Evolutionary conservation across 2,113 vertebrate species (phyloP).

Genomic region (Panthera leo): DNA sequence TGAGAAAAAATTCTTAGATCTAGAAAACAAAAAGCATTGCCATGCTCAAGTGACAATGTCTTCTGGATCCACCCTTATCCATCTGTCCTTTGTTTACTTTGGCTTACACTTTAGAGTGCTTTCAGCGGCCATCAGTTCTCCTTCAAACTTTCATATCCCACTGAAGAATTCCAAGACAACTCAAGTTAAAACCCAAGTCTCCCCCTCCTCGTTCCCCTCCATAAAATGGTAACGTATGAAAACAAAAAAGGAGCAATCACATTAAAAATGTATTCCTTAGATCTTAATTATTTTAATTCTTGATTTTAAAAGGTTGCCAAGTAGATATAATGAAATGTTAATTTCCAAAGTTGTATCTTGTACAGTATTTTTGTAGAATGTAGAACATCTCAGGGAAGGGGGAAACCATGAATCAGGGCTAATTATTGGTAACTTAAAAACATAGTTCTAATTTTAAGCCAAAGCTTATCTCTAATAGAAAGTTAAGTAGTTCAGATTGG

Average conservation of each 20-base stretch:
- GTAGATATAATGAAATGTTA: slow-evolving; percentile 17
- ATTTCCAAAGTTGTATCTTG: not conserved
- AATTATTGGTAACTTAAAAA: slow-evolving; percentile 18
- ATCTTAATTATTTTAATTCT: slow-evolving; percentile 49
- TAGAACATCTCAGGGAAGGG: not conserved
- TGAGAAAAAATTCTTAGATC: not conserved
- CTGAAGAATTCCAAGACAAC: not conserved
- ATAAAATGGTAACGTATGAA: slow-evolving; percentile 33
- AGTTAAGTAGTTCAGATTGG: not conserved
- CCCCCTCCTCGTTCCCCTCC: not conserved
- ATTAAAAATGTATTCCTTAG: slow-evolving; percentile 16
- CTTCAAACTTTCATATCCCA: slow-evolving; percentile 27
- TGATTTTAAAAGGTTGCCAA: slow-evolving; percentile 29
- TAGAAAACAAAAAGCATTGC: not conserved
- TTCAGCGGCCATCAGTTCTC: not conserved
- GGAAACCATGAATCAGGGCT: not conserved
- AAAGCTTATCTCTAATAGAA: not conserved
- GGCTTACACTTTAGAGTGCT: not conserved
- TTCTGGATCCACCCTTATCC: not conserved
- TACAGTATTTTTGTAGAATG: slow-evolving; percentile 46
- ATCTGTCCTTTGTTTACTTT: slow-evolving; percentile 11
- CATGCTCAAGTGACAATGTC: not conserved
- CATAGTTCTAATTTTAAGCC: not conserved
- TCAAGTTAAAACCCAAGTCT: slow-evolving; percentile 52
- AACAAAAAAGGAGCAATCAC: not conserved